A percentile compares a stretch with the other conserved stretches of the same genome.
These are phyloP conservation scores for Synodontis membranacea DNA, from an alignment of 2,113 vertebrate species.

Conservation along the genomic window DNA sequence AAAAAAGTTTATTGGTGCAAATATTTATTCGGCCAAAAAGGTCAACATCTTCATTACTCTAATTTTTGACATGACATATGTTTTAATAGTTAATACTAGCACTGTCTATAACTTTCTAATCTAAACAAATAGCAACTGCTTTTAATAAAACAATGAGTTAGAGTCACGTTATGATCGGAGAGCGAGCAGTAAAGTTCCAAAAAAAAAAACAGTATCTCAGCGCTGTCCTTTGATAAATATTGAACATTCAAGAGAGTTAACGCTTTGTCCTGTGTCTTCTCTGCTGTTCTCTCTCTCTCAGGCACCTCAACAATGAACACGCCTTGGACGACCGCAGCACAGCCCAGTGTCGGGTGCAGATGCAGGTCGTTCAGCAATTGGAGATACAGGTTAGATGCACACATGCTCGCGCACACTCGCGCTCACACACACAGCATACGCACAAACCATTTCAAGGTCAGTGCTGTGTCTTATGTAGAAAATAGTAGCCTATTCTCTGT, in stretches of 20 bases:
- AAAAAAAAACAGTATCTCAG: background rate
- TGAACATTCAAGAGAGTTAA: background rate
- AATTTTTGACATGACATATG: background rate
- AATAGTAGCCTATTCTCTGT: background rate
- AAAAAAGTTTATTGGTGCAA: too few relatives aligned
- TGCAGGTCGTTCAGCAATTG: conserved; percentile 99
- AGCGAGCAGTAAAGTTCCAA: background rate
- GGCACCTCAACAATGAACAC: conserved; percentile 97
- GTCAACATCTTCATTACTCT: background rate
- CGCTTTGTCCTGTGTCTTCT: background rate
- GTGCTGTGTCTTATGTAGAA: background rate
- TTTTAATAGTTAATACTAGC: background rate
- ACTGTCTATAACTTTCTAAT: background rate
- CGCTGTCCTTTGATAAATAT: background rate
- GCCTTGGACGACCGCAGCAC: conserved; percentile 98
- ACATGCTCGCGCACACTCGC: background rate
- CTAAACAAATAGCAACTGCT: background rate
- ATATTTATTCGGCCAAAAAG: background rate
- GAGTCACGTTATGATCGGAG: background rate
- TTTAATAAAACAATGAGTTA: background rate
- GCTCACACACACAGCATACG: background rate
- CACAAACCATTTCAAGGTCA: background rate
- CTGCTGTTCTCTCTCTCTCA: conserved; percentile 14
- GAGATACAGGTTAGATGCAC: conserved; percentile 90
- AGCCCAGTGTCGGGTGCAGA: conserved; percentile 97